Conservation (phyloP, 2,113 vertebrate species). For the Caretta caretta region DNA sequence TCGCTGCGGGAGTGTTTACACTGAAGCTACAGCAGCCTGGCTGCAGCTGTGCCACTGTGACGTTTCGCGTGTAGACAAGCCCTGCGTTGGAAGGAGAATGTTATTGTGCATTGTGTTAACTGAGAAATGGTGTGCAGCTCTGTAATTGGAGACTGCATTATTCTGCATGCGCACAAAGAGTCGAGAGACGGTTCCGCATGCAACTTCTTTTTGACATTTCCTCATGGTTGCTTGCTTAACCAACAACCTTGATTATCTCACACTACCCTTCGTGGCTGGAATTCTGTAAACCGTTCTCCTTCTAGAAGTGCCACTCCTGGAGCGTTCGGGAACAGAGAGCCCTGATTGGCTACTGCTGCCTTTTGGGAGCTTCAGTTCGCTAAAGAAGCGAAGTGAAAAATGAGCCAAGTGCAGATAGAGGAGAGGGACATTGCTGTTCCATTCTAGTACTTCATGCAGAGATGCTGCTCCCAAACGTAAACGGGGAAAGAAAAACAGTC, state of each 20-base stretch:
- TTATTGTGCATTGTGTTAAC: accelerated
- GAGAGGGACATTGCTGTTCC: background rate
- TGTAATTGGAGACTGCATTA: background rate
- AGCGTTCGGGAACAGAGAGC: background rate
- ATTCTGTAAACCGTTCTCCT: background rate
- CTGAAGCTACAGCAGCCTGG: too few species aligned
- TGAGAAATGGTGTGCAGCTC: accelerated
- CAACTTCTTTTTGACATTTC: background rate
- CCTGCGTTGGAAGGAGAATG: background rate
- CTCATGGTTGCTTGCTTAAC: background rate
- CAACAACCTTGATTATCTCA: background rate
- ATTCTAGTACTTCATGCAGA: background rate
- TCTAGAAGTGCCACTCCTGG: background rate
- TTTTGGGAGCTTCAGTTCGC: slow-evolving; percentile 10
- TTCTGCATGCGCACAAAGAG: background rate
- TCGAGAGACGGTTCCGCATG: accelerated
- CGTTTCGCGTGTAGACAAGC: background rate
- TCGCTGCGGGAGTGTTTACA: too few species aligned
- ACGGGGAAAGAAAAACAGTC: slow-evolving; percentile 35
- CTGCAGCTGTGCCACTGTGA: background rate
- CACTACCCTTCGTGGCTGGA: background rate
- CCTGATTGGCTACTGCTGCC: slow-evolving; percentile 23
- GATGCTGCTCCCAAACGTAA: slow-evolving; percentile 44
- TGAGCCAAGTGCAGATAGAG: background rate
- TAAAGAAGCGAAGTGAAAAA: background rate